These are phyloP conservation scores for Dermatemys mawii DNA, from an alignment of 2,113 vertebrate species.

Conservation along the genomic window DNA sequence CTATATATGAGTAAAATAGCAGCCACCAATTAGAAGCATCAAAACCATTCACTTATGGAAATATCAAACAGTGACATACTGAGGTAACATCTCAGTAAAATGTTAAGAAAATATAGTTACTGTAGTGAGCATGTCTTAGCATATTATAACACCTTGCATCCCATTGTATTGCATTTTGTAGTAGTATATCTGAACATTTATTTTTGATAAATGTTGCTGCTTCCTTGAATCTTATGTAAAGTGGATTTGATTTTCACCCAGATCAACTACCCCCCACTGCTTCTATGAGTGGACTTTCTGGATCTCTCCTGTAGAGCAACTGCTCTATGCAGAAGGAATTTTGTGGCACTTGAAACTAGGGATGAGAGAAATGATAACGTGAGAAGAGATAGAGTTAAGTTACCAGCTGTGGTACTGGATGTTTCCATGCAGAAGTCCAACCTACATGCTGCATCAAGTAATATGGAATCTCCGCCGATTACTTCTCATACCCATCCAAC, in stretches of 20 bases:
- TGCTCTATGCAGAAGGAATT: background rate
- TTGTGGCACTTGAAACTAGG: background rate
- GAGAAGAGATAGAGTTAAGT: fast-evolving
- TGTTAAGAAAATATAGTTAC: background rate
- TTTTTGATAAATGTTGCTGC: background rate
- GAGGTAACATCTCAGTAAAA: too few species aligned
- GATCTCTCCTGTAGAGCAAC: background rate
- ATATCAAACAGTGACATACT: background rate
- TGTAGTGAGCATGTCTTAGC: background rate
- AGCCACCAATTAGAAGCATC: background rate
- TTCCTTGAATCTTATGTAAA: background rate
- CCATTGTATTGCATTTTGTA: background rate
- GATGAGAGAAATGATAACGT: background rate
- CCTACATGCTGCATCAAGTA: background rate
- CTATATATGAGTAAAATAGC: background rate
- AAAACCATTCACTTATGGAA: background rate
- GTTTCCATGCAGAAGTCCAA: background rate
- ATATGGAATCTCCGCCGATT: background rate
- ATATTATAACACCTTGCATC: background rate
- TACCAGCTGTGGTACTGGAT: background rate
- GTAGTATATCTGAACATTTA: background rate
- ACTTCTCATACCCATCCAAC: background rate
- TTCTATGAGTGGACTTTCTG: background rate
- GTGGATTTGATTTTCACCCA: background rate
- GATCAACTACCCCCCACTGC: background rate